Evolutionary conservation across 2,113 vertebrate species (phyloP).

Genomic region (Cichladusa arquata): DNA sequence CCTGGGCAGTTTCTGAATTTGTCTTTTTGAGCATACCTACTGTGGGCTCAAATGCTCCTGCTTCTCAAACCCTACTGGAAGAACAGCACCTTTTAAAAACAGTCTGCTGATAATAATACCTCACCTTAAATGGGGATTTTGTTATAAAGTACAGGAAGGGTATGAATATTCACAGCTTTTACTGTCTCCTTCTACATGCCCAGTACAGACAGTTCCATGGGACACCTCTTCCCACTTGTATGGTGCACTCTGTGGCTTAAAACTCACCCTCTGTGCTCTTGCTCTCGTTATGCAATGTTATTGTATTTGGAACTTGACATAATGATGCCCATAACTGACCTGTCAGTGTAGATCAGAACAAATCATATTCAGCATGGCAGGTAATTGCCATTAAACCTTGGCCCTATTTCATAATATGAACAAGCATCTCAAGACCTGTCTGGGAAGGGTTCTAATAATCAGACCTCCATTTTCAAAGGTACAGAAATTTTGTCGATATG

Average conservation of each 20-base stretch:
- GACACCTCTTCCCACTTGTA: rapidly evolving
- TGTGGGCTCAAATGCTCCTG: not conserved
- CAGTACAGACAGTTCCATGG: not conserved
- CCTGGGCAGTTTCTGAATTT: not conserved
- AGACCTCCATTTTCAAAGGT: not conserved
- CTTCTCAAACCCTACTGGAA: not conserved
- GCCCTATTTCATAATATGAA: not conserved
- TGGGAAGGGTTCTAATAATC: not conserved
- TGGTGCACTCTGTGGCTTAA: not conserved
- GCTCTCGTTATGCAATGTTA: not conserved
- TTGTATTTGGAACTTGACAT: not conserved
- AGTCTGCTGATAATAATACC: not conserved
- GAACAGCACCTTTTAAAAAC: not conserved
- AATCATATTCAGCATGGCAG: not conserved
- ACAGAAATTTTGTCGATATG: not conserved
- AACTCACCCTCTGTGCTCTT: not conserved
- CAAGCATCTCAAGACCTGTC: not conserved
- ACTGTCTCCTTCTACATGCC: not conserved
- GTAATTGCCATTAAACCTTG: not conserved
- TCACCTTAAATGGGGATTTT: not conserved
- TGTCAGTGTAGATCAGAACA: not conserved
- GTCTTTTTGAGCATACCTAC: not conserved
- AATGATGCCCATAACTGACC: not conserved
- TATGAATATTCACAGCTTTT: not conserved
- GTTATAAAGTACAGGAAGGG: not conserved